Conservation (phyloP, 2,888 invertebrate species). For the Tetropium fuscum region DNA sequence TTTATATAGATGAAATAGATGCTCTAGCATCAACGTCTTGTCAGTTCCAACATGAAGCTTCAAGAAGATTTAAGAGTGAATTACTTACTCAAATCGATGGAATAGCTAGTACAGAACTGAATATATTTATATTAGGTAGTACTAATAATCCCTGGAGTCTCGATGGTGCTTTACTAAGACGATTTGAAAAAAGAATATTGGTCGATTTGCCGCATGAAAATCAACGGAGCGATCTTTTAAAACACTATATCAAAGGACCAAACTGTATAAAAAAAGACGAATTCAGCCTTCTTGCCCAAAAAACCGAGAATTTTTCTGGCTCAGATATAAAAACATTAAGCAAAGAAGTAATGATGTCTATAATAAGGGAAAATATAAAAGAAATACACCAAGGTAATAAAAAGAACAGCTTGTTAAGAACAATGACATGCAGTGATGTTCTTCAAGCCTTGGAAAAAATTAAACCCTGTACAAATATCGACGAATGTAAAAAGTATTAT, state of each 20-base stretch:
- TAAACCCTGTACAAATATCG: conserved; percentile 71
- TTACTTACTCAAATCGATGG: conserved; percentile 90
- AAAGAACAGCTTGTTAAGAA: conserved; percentile 63
- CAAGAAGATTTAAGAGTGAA: conserved; percentile 89
- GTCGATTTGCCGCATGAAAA: conserved; percentile 80
- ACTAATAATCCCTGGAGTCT: conserved; percentile 96
- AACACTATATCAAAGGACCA: conserved; percentile 69
- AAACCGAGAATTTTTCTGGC: conserved; percentile 85
- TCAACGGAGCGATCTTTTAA: conserved; percentile 78
- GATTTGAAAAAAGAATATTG: conserved; percentile 88
- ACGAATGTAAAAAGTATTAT: conserved; percentile 69
- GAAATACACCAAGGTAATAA: conserved; percentile 41
- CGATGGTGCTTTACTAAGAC: conserved; percentile 86
- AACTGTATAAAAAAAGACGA: conserved; percentile 58
- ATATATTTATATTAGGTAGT: conserved; percentile 86
- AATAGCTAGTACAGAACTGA: conserved; percentile 70
- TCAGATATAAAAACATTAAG: conserved; percentile 89
- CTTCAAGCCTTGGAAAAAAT: conserved; percentile 64
- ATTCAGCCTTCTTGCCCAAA: conserved; percentile 65
- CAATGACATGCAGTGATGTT: conserved; percentile 59
- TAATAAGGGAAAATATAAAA: conserved; percentile 70
- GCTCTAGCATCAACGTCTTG: conserved; percentile 79
- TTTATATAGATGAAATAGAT: conserved; percentile 95
- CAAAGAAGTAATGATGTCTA: conserved; percentile 89
- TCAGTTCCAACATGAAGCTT: conserved; percentile 85